Evolutionary conservation across 35 echinoderm and acorn worm genomes (phyloP).

Genomic region (Holothuria glaberrima): DNA sequence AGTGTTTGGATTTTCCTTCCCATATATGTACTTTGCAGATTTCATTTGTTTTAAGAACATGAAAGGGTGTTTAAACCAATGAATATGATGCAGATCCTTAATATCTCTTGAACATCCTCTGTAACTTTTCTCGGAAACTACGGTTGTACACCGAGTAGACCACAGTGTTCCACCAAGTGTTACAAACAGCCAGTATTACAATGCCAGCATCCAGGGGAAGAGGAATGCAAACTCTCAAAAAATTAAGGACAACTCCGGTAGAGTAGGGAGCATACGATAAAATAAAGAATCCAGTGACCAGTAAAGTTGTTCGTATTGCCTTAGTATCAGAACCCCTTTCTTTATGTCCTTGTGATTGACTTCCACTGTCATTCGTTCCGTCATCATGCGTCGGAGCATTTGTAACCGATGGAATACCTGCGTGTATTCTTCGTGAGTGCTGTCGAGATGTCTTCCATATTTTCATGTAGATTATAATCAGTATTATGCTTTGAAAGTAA

Average conservation of each 20-base stretch:
- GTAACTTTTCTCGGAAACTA: slow-evolving; percentile 19
- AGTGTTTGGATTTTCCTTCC: no score
- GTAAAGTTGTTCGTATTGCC: slow-evolving; percentile 19
- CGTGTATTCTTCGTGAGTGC: slow-evolving; percentile 29
- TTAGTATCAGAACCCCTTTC: slow-evolving; percentile 30
- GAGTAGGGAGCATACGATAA: slow-evolving; percentile 39
- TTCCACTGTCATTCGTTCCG: neutral
- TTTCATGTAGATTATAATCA: slow-evolving; percentile 12
- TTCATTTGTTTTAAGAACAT: no score
- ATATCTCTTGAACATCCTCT: neutral
- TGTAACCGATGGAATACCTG: neutral
- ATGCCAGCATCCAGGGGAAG: slow-evolving; percentile 4
- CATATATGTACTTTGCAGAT: no score
- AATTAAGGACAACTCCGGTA: slow-evolving; percentile 14
- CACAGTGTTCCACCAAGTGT: slow-evolving; percentile 58
- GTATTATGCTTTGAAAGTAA: slow-evolving; percentile 33
- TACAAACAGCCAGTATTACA: slow-evolving; percentile 26
- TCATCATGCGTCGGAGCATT: no score
- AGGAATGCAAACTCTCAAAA: slow-evolving; percentile 3
- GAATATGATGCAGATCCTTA: neutral
- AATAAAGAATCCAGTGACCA: slow-evolving; percentile 31
- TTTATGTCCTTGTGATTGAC: neutral
- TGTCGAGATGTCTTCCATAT: slow-evolving; percentile 25
- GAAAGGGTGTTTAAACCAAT: no score
- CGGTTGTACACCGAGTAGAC: slow-evolving; percentile 42